Base-by-base conservation (phyloP, 2,888 invertebrate species). In the Eristalis arbustorum region DNA sequence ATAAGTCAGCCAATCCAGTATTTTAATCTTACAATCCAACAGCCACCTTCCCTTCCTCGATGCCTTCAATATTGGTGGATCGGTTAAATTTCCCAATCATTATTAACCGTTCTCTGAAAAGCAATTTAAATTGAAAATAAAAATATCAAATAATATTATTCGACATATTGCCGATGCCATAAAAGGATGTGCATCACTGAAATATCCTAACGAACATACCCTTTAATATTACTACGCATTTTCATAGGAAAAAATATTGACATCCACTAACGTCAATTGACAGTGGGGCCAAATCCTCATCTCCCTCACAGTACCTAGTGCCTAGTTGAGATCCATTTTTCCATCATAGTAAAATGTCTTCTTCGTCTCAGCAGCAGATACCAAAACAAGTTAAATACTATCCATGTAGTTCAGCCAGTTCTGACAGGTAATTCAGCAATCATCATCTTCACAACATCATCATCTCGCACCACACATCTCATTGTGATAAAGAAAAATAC, bases 361-460 rank as follows among this genome's bases (percentile, higher is more conserved):
- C 87, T 77, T 85, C 89, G 49, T 84, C 89, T 34, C 92, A 91
- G 88, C 62, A 77, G 63, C 83, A 81, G 73, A 77, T 69, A 83
- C 89, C 90, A 88, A 92, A 92, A 89, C 94, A 91, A 90, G 91
- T 94, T 91, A 95, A 95, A 92, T 95, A 96, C 91, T 97, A 97
- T 93, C 96, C 97, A 89, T 97, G 97, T 90, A 97, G 97, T 92
- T 97, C 97, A 84, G 97, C 97, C 88, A 98, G 97, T 93, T 97
- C 97, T 88, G 97, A 97, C 94, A 97, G 97, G 97, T 97, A 95
- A 93, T 78, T 82, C 82, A 78, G 87, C 59, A 57, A 74, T 62
- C 81, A 72, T 78, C 73, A 78, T 82, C 82, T 74, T 79, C 63
- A 82, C 66, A 71, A 75, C 23, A 31, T 31, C 61, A 76, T 68